Evolutionary conservation across 1,140 invertebrate species (phyloP).

Genomic region (Ostrea denselamellosa): DNA sequence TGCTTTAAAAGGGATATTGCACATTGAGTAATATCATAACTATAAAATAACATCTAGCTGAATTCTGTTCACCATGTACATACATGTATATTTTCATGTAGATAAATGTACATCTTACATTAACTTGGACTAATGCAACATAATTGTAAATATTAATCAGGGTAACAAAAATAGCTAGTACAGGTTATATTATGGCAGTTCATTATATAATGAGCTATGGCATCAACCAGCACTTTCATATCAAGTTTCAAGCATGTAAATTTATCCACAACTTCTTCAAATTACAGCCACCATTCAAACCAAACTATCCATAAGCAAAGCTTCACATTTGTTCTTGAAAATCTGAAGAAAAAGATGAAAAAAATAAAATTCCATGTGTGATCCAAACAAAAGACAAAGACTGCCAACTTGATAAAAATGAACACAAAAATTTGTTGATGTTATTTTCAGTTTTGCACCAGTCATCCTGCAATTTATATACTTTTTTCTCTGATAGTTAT

Average conservation of each 20-base stretch:
- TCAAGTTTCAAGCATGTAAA: neutral
- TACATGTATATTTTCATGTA: neutral
- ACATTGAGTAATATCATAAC: constrained; percentile 19
- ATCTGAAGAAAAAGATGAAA: neutral
- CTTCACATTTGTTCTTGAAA: neutral
- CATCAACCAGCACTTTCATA: neutral
- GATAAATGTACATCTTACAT: neutral
- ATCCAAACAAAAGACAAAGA: no score
- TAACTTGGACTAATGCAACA: neutral
- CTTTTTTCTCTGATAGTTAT: no score
- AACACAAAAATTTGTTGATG: no score
- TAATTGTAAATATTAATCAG: neutral
- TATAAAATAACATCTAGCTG: neutral
- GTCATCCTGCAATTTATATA: no score
- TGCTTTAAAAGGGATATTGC: constrained; percentile 17
- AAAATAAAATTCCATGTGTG: neutral
- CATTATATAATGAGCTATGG: neutral
- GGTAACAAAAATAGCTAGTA: neutral
- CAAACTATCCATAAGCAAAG: neutral
- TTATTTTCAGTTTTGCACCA: no score
- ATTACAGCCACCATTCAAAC: neutral
- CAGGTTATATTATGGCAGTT: neutral
- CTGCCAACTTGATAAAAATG: no score
- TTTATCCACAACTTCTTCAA: neutral
- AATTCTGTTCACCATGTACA: neutral